Conservation (phyloP, 2,113 vertebrate genomes). For the Sitta europaea region DNA sequence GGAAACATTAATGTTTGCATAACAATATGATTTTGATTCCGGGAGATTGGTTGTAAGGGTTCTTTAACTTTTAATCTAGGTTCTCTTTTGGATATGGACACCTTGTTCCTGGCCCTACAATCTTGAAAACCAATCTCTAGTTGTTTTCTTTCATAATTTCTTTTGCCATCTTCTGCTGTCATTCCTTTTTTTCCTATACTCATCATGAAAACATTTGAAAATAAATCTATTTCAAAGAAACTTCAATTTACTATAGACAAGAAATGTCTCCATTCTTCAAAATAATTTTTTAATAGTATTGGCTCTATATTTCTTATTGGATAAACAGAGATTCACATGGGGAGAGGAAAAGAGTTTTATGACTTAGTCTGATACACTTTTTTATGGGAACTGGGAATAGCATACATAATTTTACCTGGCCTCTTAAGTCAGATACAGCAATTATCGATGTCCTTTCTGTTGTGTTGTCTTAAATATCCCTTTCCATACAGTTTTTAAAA, state of each 20-base stretch:
- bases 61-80: not conserved
- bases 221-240: not conserved
- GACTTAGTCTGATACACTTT: not conserved
- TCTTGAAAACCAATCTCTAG: not conserved
- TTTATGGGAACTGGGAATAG: not conserved
- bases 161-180: not conserved
- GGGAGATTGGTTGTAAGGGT: not conserved
- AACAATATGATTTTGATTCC: not conserved
- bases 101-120: not conserved
- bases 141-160: not conserved
- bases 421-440: not conserved
- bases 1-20: not conserved
- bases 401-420: not conserved
- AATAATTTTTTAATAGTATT: not conserved
- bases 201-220: not conserved
- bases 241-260: not conserved
- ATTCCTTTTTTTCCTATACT: not conserved
- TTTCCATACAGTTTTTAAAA: not conserved
- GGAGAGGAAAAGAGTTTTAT: not conserved
- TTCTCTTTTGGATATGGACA: not conserved
- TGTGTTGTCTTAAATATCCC: not conserved
- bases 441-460: not conserved
- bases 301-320: not conserved
- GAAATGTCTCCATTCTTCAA: not conserved
- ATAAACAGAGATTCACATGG: not conserved